phyloP scores from a whole-genome alignment of 1,140 invertebrate genomes.

The Wasmannia auropunctata region DNA sequence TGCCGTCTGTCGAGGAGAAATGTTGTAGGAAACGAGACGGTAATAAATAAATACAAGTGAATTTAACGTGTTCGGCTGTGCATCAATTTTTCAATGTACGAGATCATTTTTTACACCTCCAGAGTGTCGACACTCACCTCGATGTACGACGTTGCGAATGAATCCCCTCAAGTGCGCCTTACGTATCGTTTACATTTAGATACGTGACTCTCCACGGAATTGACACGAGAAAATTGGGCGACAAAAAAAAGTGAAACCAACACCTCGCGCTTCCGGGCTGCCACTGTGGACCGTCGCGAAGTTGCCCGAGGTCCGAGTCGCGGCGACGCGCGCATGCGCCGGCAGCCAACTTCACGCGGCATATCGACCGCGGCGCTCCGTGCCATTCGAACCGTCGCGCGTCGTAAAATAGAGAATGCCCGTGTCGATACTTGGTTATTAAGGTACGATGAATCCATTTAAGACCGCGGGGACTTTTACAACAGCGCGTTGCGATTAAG shows the following conservation, averaged over 20 bases:
- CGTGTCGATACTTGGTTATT: conserved; percentile 14
- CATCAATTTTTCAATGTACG: neutral
- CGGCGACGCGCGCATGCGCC: conserved; percentile 65
- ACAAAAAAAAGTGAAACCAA: neutral
- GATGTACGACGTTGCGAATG: neutral
- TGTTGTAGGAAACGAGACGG: neutral
- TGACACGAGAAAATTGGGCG: neutral
- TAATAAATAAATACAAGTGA: neutral
- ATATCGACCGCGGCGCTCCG: conserved; percentile 63
- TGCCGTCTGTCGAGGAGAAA: neutral
- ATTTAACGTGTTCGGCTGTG: neutral
- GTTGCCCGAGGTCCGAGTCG: conserved; percentile 18
- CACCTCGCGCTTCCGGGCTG: conserved; percentile 51
- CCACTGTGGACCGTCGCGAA: conserved; percentile 69
- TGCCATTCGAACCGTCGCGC: conserved; percentile 62
- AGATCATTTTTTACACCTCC: neutral
- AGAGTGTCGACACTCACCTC: neutral
- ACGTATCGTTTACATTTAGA: conserved; percentile 53
- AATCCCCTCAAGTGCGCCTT: neutral
- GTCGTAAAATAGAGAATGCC: conserved; percentile 13
- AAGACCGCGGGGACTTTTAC: neutral
- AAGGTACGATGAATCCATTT: conserved; percentile 17
- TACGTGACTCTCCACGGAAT: neutral
- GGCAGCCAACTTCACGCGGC: conserved; percentile 44
- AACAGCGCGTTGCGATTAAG: neutral